These are phyloP conservation scores for Agraylea sexmaculata DNA, from an alignment of 1,140 invertebrate genomes.

Conservation along the genomic window DNA sequence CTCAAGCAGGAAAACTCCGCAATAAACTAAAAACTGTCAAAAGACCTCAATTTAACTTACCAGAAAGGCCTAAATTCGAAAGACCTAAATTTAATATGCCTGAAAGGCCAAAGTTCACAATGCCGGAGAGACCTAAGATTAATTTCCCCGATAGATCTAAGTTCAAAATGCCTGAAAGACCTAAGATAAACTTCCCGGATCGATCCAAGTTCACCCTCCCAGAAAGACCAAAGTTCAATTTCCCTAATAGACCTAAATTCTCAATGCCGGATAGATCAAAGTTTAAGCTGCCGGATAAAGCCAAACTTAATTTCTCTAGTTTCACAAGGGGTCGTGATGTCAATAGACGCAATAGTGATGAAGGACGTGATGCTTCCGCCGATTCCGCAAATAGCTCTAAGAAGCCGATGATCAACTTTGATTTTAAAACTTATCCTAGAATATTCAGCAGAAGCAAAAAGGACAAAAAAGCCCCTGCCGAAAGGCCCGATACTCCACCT, in stretches of 20 bases:
- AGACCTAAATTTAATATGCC: slow-evolving; percentile 23
- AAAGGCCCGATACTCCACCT: slow-evolving; percentile 37
- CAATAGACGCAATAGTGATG: slow-evolving; percentile 4
- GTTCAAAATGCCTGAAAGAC: slow-evolving; percentile 45
- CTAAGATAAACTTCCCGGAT: slow-evolving; percentile 38
- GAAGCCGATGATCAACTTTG: slow-evolving; percentile 45
- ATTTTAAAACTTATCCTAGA: slow-evolving; percentile 63
- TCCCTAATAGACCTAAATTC: slow-evolving; percentile 45
- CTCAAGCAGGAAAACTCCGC: slow-evolving; percentile 47
- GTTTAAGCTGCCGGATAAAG: slow-evolving; percentile 46
- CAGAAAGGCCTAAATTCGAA: slow-evolving; percentile 28
- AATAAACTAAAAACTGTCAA: slow-evolving; percentile 47
- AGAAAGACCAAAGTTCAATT: slow-evolving; percentile 39
- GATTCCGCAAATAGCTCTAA: slow-evolving; percentile 19
- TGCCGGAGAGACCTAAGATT: slow-evolving; percentile 46
- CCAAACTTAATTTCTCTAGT: slow-evolving; percentile 41
- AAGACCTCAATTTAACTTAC: slow-evolving; percentile 41
- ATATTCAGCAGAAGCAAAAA: slow-evolving; percentile 54
- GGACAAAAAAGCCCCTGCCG: slow-evolving; percentile 29
- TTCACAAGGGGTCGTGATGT: slow-evolving; percentile 28
- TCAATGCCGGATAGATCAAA: slow-evolving; percentile 45
- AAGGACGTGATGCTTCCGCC: slow-evolving; percentile 24
- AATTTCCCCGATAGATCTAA: slow-evolving; percentile 41
- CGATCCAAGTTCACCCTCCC: slow-evolving; percentile 27
- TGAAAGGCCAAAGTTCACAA: slow-evolving; percentile 45